Conservation (phyloP, 2,888 invertebrate species). For the Drosophila acutilabella region DNA sequence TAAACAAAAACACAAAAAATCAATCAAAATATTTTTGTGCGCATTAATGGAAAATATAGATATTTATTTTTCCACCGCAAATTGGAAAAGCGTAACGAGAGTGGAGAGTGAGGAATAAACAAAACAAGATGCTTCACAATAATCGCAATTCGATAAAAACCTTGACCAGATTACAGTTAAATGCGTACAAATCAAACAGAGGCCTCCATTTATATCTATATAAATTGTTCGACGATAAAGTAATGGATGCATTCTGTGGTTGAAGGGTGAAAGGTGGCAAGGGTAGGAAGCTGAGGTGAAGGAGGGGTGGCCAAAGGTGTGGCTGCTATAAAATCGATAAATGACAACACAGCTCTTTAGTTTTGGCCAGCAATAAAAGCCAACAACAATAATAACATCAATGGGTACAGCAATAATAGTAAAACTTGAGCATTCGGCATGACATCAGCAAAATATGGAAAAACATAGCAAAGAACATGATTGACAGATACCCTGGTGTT, state of each 20-base stretch:
- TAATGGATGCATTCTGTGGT: not conserved
- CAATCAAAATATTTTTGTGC: conserved; percentile 58
- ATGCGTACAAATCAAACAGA: conserved; percentile 72
- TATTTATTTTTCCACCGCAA: conserved; percentile 29
- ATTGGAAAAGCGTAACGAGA: conserved; percentile 29
- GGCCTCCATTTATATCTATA: conserved; percentile 57
- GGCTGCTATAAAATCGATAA: conserved; percentile 70
- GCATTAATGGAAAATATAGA: conserved; percentile 46
- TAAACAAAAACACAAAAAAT: conserved; percentile 26
- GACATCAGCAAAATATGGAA: conserved; percentile 68
- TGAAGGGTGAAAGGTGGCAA: not conserved
- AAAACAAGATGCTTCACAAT: conserved; percentile 52
- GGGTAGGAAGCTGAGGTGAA: not conserved
- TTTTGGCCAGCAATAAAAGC: conserved; percentile 63
- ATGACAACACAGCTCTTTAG: conserved; percentile 66
- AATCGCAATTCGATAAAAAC: conserved; percentile 54
- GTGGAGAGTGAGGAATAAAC: conserved; percentile 41
- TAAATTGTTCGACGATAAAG: conserved; percentile 52
- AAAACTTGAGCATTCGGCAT: conserved; percentile 62
- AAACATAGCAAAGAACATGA: not conserved
- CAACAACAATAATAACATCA: conserved; percentile 46
- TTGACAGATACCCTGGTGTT: not conserved
- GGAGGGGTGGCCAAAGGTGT: conserved; percentile 35
- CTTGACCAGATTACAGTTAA: conserved; percentile 76
- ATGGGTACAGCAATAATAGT: conserved; percentile 63